These are phyloP conservation scores for Trachymyrmex cornetzi DNA, from an alignment of 1,140 invertebrate genomes.

Conservation along the genomic window DNA sequence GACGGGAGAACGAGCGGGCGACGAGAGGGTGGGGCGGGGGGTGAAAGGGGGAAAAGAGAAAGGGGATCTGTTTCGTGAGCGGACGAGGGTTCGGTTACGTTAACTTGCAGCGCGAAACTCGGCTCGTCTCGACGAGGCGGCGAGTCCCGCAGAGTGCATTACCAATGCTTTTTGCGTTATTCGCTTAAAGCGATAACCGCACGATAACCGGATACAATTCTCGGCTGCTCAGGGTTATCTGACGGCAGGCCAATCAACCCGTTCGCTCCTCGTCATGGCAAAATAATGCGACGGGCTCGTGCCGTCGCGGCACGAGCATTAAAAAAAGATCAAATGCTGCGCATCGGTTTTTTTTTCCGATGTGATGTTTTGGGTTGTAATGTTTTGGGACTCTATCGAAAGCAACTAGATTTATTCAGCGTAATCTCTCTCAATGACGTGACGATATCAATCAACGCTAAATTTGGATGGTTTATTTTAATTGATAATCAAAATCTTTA, in stretches of 20 bases:
- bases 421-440: too few relatives aligned
- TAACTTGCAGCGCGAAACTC: conserved; percentile 26
- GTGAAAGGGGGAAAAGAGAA: conserved; percentile 5
- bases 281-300: conserved; percentile 59
- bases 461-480: background rate
- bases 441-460: background rate
- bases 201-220: conserved; percentile 82
- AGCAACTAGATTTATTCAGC: background rate
- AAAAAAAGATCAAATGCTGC: conserved; percentile 13
- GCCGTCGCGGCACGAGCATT: conserved; percentile 19
- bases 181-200: conserved; percentile 75
- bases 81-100: conserved; percentile 56
- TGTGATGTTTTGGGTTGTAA: background rate
- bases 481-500: background rate
- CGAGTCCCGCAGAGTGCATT: conserved; percentile 47
- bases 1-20: conserved; percentile 74
- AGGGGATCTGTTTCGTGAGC: conserved; percentile 47
- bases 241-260: conserved; percentile 82
- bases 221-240: conserved; percentile 82
- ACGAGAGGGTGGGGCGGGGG: background rate
- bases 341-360: background rate
- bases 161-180: conserved; percentile 69
- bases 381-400: background rate
- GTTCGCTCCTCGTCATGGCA: conserved; percentile 58
- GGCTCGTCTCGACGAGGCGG: background rate